These are phyloP conservation scores for Papilio demoleus DNA, from an alignment of 2,888 invertebrate species.

Conservation along the genomic window DNA sequence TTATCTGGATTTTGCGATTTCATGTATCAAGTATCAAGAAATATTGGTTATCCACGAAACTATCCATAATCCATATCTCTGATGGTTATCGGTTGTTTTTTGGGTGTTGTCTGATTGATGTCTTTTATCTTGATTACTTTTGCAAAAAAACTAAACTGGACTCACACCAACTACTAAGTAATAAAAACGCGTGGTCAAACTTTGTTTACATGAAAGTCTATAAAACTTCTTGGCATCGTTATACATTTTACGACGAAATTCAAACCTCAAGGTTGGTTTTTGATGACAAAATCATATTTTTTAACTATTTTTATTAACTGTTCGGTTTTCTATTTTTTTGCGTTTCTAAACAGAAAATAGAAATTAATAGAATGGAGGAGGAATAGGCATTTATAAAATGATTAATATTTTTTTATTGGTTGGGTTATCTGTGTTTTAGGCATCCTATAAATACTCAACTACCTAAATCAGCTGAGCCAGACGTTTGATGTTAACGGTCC, in stretches of 20 bases:
- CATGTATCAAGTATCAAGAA: background rate
- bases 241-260: background rate
- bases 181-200: background rate
- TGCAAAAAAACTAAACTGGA: conserved; percentile 1
- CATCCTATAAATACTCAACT: conserved; percentile 8
- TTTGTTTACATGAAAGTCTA: conserved; percentile 19
- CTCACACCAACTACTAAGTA: background rate
- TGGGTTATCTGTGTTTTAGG: background rate
- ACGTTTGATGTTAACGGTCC: conserved; percentile 23
- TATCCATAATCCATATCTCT: background rate
- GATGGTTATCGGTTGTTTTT: no score
- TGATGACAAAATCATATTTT: background rate
- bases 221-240: conserved; percentile 5
- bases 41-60: background rate
- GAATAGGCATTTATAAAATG: background rate
- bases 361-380: background rate
- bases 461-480: conserved; percentile 12
- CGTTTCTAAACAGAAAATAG: no score
- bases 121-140: conserved; percentile 3
- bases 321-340: no score
- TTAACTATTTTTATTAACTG: no score
- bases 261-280: background rate
- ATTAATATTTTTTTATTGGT: background rate
- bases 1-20: background rate
- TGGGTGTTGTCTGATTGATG: no score